A percentile compares a stretch with the other conserved stretches of the same genome.
Conservation (phyloP, 1,140 invertebrate species). For the Zaprionus gabonicus region DNA sequence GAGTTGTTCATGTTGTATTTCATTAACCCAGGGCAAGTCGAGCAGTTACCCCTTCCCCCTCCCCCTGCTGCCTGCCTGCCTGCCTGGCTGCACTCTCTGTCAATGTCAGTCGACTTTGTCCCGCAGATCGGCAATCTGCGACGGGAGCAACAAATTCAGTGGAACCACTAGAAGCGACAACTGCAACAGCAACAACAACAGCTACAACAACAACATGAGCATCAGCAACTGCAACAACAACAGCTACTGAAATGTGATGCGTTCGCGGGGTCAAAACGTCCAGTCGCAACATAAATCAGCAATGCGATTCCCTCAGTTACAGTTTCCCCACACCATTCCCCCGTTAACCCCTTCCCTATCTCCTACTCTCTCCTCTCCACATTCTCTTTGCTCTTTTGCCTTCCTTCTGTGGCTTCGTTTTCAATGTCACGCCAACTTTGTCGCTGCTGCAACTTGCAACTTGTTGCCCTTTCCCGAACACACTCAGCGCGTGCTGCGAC, state of each 20-base stretch:
- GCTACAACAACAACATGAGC: not conserved
- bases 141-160: conserved; percentile 41
- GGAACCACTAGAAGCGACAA: conserved; percentile 37
- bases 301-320: conserved; percentile 9
- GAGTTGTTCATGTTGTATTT: conserved; percentile 70
- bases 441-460: conserved; percentile 11
- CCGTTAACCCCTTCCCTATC: not conserved
- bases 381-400: not conserved
- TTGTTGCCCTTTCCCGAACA: conserved; percentile 37
- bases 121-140: conserved; percentile 53
- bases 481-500: conserved; percentile 6
- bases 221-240: not conserved
- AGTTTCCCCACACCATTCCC: not conserved
- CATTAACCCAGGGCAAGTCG: conserved; percentile 53
- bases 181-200: not conserved
- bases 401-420: not conserved
- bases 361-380: not conserved
- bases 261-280: conserved; percentile 49
- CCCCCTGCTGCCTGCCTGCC: not conserved
- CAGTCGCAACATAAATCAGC: conserved; percentile 62
- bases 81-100: conserved; percentile 11
- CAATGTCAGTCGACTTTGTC: conserved; percentile 53
- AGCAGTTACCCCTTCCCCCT: not conserved
- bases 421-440: conserved; percentile 39
- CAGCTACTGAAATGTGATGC: conserved; percentile 54